phyloP scores from a whole-genome alignment of 1,140 invertebrate species.

The Apocrypta bakeri region DNA sequence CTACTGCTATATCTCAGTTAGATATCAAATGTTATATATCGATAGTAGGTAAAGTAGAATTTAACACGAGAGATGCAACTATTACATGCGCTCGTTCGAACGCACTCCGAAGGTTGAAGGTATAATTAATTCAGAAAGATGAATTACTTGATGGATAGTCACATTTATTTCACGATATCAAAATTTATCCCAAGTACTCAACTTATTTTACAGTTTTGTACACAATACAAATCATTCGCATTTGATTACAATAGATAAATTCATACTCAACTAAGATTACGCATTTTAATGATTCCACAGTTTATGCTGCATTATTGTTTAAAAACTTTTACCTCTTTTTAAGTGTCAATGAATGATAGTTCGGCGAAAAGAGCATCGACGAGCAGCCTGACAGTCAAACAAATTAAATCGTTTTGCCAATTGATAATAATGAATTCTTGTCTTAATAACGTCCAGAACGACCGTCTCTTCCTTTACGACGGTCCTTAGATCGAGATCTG shows the following conservation, averaged over 20 bases:
- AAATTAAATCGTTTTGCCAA: neutral
- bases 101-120: no score
- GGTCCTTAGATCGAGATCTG: conserved; percentile 67
- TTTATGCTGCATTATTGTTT: neutral
- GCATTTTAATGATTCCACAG: neutral
- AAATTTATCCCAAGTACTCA: conserved; percentile 18
- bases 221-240: conserved; percentile 10
- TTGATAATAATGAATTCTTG: neutral
- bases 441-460: conserved; percentile 72
- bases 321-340: neutral
- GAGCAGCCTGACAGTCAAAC: neutral
- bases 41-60: neutral
- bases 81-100: no score
- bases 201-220: neutral
- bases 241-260: conserved; percentile 15
- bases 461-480: conserved; percentile 69
- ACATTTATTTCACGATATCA: conserved; percentile 9
- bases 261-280: conserved; percentile 23
- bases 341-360: neutral
- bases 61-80: no score
- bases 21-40: neutral
- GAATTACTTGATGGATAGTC: neutral
- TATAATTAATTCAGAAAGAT: neutral
- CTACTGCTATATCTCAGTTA: neutral
- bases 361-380: neutral